Conservation (phyloP, 2,888 invertebrate genomes). For the Falcaria lacertinaria region DNA sequence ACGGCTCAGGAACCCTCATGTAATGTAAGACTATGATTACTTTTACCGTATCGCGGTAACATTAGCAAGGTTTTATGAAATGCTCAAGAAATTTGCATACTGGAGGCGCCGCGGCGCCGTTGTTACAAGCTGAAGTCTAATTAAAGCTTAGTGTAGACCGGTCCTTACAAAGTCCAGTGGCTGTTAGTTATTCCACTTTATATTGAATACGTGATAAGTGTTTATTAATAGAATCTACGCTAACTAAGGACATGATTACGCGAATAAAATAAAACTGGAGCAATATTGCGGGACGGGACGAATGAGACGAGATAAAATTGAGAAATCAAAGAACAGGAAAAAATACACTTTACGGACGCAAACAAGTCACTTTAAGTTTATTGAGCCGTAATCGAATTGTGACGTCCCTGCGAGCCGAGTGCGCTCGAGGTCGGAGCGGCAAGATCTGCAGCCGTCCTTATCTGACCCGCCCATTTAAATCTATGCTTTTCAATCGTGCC, state of each 20-base stretch:
- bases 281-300: constrained; percentile 22
- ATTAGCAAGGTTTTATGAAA: constrained; percentile 12
- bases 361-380: constrained; percentile 80
- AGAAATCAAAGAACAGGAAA: constrained; percentile 69
- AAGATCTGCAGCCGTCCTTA: constrained; percentile 74
- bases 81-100: constrained; percentile 2
- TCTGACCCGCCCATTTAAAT: constrained; percentile 77
- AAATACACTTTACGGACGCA: constrained; percentile 78
- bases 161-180: neutral
- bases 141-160: neutral
- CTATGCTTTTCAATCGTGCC: constrained; percentile 79
- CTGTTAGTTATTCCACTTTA: neutral
- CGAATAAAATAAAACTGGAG: constrained; percentile 16
- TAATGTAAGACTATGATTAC: constrained; percentile 18
- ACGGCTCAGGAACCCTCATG: constrained; percentile 31
- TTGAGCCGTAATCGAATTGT: constrained; percentile 80
- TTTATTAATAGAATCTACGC: neutral
- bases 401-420: constrained; percentile 69
- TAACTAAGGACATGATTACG: constrained; percentile 5
- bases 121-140: neutral
- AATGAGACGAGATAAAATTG: constrained; percentile 49
- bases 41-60: constrained; percentile 2
- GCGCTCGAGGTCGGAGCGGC: constrained; percentile 52
- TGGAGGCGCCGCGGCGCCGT: neutral
- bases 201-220: neutral